A percentile compares a stretch with the other conserved stretches of the same genome.
phyloP scores from a whole-genome alignment of 2,113 vertebrate species.

The Furnarius figulus region DNA sequence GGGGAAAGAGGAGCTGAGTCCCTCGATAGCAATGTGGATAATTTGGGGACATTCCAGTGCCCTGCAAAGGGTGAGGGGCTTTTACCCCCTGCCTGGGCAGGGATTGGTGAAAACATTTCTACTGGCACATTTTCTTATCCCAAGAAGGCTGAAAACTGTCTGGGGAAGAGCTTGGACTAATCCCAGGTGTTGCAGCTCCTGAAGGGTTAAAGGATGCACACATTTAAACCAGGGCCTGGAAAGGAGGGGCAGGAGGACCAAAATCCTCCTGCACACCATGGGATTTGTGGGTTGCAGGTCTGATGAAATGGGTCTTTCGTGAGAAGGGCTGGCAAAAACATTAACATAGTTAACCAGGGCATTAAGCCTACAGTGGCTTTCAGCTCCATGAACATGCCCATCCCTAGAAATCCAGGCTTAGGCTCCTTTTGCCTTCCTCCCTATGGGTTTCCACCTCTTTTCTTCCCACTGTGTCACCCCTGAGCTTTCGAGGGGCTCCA shows the following conservation, averaged over 20 bases:
- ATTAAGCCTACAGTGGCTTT: background rate
- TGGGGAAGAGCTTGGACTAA: background rate
- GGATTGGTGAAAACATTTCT: background rate
- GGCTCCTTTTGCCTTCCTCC: background rate
- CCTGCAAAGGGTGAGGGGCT: background rate
- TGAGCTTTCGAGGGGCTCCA: background rate
- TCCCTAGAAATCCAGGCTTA: background rate
- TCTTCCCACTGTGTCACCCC: rapidly evolving
- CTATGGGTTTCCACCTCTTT: background rate
- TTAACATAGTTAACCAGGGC: background rate
- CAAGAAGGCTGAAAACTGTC: background rate
- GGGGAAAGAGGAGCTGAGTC: background rate
- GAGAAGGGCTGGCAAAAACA: background rate
- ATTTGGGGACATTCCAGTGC: background rate
- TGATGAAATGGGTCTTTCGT: too few species aligned
- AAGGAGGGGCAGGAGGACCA: background rate
- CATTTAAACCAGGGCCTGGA: background rate
- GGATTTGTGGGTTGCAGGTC: background rate
- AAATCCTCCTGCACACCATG: rapidly evolving
- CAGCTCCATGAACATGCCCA: background rate
- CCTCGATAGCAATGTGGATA: background rate
- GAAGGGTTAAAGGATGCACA: background rate
- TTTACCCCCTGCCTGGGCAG: background rate
- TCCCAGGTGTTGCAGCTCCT: background rate
- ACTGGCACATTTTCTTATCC: background rate